phyloP scores from a whole-genome alignment of 2,888 invertebrate genomes.

The Tachystola acroxantha region DNA sequence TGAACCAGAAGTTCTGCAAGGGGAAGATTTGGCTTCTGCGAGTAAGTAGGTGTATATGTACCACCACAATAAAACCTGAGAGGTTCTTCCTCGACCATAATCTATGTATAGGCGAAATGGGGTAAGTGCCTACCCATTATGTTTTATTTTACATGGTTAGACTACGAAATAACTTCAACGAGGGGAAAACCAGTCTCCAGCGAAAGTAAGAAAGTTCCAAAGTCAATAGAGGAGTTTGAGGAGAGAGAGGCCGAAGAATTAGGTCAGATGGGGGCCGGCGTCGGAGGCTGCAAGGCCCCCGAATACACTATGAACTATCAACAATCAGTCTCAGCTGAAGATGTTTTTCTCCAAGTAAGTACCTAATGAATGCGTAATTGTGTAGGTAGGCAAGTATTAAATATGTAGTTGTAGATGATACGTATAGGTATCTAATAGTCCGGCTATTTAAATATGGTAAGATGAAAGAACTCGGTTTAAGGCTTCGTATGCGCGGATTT shows the following conservation, averaged over 20 bases:
- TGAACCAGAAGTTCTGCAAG: conserved; percentile 64
- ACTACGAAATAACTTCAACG: conserved; percentile 54
- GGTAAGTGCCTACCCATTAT: too few species aligned
- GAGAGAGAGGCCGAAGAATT: conserved; percentile 69
- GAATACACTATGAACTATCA: conserved; percentile 89
- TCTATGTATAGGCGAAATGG: too few species aligned
- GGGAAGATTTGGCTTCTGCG: conserved; percentile 47
- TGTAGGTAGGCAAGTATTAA: too few species aligned
- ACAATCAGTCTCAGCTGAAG: conserved; percentile 90
- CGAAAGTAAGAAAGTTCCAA: conserved; percentile 41
- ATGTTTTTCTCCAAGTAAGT: conserved; percentile 88
- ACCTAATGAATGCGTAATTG: too few species aligned
- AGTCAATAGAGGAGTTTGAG: conserved; percentile 66
- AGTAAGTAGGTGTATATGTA: conserved; percentile 31
- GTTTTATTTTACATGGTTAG: too few species aligned
- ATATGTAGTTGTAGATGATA: too few species aligned
- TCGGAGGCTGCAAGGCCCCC: conserved; percentile 82
- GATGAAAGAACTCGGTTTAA: too few species aligned
- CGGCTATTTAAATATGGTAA: too few species aligned
- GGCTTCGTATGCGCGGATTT: too few species aligned
- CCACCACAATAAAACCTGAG: too few species aligned
- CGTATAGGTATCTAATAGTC: too few species aligned
- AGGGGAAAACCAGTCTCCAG: conserved; percentile 33
- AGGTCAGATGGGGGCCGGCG: conserved; percentile 52
- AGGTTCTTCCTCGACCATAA: too few species aligned